These are phyloP conservation scores for Acromyrmex heyeri DNA, from an alignment of 1,140 invertebrate genomes.

Conservation along the genomic window DNA sequence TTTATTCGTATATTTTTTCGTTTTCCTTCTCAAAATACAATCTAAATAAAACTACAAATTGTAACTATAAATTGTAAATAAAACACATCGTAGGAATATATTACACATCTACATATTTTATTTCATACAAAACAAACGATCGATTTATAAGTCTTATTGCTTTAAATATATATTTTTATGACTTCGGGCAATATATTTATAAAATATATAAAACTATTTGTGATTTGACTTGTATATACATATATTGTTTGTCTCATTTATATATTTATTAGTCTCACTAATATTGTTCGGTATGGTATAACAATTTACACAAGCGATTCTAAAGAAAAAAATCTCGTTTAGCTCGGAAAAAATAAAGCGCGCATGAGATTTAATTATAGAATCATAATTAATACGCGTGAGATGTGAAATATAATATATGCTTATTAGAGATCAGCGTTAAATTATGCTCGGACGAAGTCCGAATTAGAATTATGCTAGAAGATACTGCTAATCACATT, in stretches of 20 bases:
- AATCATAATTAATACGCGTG: not conserved
- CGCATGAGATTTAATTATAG: not conserved
- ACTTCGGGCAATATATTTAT: not conserved
- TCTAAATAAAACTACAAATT: not conserved
- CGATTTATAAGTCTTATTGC: conserved; percentile 9
- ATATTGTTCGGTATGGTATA: not conserved
- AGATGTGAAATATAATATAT: not conserved
- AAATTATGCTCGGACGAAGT: not conserved
- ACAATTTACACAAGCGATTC: not conserved
- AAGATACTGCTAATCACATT: not conserved
- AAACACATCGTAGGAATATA: not conserved
- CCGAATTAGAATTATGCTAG: not conserved
- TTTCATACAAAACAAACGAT: conserved; percentile 2
- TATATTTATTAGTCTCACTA: conserved; percentile 27
- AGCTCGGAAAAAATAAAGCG: not conserved
- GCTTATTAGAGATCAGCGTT: not conserved
- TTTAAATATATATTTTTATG: conserved; percentile 43
- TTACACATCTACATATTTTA: conserved; percentile 10
- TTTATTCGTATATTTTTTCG: not conserved
- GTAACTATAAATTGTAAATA: conserved; percentile 5
- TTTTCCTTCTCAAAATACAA: not conserved
- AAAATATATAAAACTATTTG: conserved; percentile 44
- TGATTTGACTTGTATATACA: not conserved
- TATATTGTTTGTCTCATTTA: not conserved
- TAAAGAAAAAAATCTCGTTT: conserved; percentile 2